Conservation (phyloP, 1,140 invertebrate genomes). For the Callitettix versicolor region DNA sequence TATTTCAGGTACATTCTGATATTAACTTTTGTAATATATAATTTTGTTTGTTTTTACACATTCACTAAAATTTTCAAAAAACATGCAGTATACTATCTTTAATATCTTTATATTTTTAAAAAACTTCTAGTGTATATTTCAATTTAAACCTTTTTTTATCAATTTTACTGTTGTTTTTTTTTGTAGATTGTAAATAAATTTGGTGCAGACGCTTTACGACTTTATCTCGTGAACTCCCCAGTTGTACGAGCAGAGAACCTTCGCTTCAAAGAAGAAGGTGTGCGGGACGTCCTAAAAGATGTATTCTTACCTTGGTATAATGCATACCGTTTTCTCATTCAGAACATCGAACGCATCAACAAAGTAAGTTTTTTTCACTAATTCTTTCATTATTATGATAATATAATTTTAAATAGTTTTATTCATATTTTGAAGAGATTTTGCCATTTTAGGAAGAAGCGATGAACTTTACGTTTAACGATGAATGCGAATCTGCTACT, state of each 20-base stretch:
- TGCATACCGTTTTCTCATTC: constrained; percentile 90
- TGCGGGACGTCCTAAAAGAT: constrained; percentile 92
- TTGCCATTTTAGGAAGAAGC: constrained; percentile 33
- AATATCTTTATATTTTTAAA: no score
- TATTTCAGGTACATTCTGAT: no score
- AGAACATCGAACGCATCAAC: constrained; percentile 52
- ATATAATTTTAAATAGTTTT: no score
- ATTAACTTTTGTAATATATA: no score
- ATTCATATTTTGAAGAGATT: neutral
- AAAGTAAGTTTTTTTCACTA: no score
- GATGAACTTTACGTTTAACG: constrained; percentile 35
- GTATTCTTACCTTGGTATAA: constrained; percentile 99
- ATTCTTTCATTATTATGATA: no score
- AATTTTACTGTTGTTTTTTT: no score
- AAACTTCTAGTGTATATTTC: no score
- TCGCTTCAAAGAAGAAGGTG: constrained; percentile 93
- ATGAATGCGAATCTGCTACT: constrained; percentile 33
- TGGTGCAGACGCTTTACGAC: constrained; percentile 90
- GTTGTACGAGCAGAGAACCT: constrained; percentile 95
- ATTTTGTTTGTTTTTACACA: no score
- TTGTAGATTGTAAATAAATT: constrained; percentile 53
- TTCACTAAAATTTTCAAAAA: no score
- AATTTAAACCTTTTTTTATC: no score
- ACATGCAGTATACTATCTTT: no score
- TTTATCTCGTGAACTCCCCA: constrained; percentile 97